Evolutionary conservation across 2,888 invertebrate genomes (phyloP).

Genomic region (Rapana venosa): DNA sequence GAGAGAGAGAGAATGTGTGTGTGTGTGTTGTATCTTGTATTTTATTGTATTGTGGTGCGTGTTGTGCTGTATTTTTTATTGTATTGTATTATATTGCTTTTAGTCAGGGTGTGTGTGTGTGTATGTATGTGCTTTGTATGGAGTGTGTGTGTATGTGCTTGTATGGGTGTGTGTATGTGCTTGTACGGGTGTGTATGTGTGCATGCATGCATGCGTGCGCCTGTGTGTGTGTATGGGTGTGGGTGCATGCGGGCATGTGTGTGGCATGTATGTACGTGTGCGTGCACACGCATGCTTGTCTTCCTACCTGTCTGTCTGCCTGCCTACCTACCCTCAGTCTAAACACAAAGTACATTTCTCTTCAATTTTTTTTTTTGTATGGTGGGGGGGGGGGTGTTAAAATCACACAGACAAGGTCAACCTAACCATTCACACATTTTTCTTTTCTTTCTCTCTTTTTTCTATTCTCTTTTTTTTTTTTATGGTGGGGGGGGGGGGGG

Average conservation of each 20-base stretch:
- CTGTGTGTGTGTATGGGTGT: neutral
- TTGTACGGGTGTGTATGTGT: neutral
- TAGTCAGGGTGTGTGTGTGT: neutral
- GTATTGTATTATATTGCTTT: too few species aligned
- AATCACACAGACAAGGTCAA: too few species aligned
- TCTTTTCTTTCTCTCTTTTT: neutral
- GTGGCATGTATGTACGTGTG: neutral
- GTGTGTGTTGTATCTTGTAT: neutral
- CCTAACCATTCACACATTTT: neutral
- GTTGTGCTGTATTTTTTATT: too few species aligned
- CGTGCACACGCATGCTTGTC: neutral
- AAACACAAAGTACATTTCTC: neutral
- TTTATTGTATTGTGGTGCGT: too few species aligned
- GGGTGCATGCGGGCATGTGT: neutral
- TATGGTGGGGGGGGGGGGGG: too few species aligned
- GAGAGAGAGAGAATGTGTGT: neutral
- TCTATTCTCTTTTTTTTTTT: neutral
- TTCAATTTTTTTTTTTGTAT: neutral
- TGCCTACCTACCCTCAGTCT: neutral
- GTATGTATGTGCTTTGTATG: too few species aligned
- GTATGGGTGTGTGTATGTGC: neutral
- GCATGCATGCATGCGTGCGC: too few species aligned
- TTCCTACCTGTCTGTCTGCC: too few species aligned
- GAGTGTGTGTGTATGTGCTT: neutral
- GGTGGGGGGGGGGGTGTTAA: too few species aligned